Evolutionary conservation across 2,888 invertebrate species (phyloP), one percentile per base, ranked within the genome.

Genomic region (Dicranocentrus wangi): DNA sequence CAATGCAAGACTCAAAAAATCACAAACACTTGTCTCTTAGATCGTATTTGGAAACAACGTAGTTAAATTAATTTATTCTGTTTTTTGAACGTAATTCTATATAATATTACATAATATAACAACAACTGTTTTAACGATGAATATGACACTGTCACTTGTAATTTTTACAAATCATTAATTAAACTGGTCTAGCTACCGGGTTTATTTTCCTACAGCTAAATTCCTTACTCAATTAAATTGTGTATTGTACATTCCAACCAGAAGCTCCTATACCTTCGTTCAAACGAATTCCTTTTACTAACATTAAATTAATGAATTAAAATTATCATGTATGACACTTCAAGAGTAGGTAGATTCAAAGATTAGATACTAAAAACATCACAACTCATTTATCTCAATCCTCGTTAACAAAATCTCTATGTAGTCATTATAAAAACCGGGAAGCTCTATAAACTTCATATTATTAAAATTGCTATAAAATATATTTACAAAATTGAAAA

Each of bases 61-160:
- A 32, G 32, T 32, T 10, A 32, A 32, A 32, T 32, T 10, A 32
- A 10, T 32, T 32, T 32, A 32, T 32, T n/a, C n/a, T 32, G 32
- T 32, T 32, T 10, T 32, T 7, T 32, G 32, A 10, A 32, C 32
- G 32, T 32, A 32, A 32, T 10, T 32, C 5, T 32, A 32, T 32
- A 32, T 32, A 32, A 32, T 28, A 61, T 32, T 65, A 65, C 63
- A 68, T 17, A n/a, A n/a, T n/a, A 10, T 68, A 68, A 51, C 53
- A 68, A 68, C 53, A 51, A 27, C 47, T 53, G 42, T 51, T 43
- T 69, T 69, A 27, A 69, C 32, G 25, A 28, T 53, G 60, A 79
- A 58, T 70, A 79, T 79, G 78, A 79, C 78, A 79, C 78, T 65
- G 78, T 79, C 78, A 76, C 76, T 68, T 68, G 3, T 68, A 55